Evolutionary conservation across 2,888 invertebrate genomes (phyloP).

Genomic region (Synanthedon vespiformis): DNA sequence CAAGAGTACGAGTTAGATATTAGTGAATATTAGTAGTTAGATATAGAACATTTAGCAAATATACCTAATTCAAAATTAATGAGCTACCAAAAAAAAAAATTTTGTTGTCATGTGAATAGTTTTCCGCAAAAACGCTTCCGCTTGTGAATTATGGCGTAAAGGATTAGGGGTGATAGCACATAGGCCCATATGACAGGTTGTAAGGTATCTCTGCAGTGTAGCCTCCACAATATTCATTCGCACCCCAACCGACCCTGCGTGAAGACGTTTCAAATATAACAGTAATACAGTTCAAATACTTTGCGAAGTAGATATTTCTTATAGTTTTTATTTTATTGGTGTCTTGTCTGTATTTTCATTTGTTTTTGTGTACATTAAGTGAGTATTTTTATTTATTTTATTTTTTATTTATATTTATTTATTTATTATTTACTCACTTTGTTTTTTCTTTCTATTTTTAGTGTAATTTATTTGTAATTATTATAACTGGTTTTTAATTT

Average conservation of each 20-base stretch:
- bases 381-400: slow-evolving; percentile 11
- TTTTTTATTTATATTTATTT: neutral
- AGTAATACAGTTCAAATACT: slow-evolving; percentile 7
- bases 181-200: slow-evolving; percentile 22
- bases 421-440: neutral
- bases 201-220: slow-evolving; percentile 23
- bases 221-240: slow-evolving; percentile 30
- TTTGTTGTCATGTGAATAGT: too few species aligned
- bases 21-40: too few species aligned
- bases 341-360: slow-evolving; percentile 1
- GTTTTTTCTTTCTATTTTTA: neutral
- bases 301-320: slow-evolving; percentile 3
- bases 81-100: too few species aligned
- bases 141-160: slow-evolving; percentile 26
- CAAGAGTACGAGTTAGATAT: too few species aligned
- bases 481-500: neutral
- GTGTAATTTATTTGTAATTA: neutral
- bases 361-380: slow-evolving; percentile 9
- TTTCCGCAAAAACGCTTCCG: slow-evolving; percentile 1
- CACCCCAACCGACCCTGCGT: slow-evolving; percentile 30
- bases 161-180: slow-evolving; percentile 31
- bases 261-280: slow-evolving; percentile 23
- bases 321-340: slow-evolving; percentile 2
- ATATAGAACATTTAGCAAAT: too few species aligned
- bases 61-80: too few species aligned